A percentile compares a stretch with the other conserved stretches of the same genome.
These are phyloP conservation scores for Nibea albiflora DNA, from an alignment of 2,113 vertebrate species.

Conservation along the genomic window DNA sequence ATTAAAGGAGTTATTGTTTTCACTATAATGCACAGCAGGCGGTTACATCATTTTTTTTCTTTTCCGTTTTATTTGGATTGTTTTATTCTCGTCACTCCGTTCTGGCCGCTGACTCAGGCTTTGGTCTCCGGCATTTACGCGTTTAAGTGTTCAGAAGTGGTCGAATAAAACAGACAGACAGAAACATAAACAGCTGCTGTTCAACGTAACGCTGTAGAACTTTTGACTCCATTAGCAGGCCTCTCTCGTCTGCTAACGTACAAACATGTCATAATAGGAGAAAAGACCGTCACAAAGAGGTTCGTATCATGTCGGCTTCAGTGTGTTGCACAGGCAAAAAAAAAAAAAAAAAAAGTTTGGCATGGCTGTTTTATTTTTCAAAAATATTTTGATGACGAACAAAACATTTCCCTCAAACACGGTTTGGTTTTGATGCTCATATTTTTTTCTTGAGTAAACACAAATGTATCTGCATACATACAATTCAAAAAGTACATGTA, in stretches of 20 bases:
- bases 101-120: constrained; percentile 40
- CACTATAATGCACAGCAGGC: not conserved
- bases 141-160: constrained; percentile 43
- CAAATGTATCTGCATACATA: constrained; percentile 82
- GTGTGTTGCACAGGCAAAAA: constrained; percentile 12
- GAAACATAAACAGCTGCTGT: constrained; percentile 34
- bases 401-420: constrained; percentile 77
- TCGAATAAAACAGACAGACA: constrained; percentile 35
- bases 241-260: constrained; percentile 3
- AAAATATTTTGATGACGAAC: constrained; percentile 79
- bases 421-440: constrained; percentile 71
- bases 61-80: constrained; percentile 13
- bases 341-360: constrained; percentile 37
- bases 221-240: constrained; percentile 26
- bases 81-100: constrained; percentile 31
- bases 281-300: constrained; percentile 13
- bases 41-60: constrained; percentile 12
- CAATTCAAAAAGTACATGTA: constrained; percentile 79
- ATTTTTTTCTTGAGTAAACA: constrained; percentile 75
- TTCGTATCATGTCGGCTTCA: constrained; percentile 15
- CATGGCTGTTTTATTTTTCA: constrained; percentile 80
- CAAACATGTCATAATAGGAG: not conserved
- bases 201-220: constrained; percentile 20
- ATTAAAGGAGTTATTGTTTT: constrained; percentile 30
- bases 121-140: constrained; percentile 17